Base-by-base conservation (phyloP, 2,113 vertebrate genomes). In the Hippolais icterina region DNA sequence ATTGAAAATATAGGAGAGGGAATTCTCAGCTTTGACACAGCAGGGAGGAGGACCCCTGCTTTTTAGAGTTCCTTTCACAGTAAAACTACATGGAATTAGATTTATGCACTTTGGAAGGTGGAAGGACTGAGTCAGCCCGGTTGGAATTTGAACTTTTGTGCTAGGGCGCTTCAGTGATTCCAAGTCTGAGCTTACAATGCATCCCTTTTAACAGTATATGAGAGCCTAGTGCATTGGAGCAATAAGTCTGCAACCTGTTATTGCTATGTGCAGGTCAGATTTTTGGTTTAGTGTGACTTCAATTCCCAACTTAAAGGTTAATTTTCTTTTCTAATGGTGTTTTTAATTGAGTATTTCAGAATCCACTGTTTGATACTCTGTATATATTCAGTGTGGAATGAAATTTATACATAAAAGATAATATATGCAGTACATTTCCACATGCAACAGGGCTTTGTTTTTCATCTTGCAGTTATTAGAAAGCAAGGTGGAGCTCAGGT, bases 91-190 rank as follows among this genome's bases (percentile, higher is more conserved):
- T 81, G 83, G 94, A 94, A 91, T 81, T 89, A 75, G 91, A 96
- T 96, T 93, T 96, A 96, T 95, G 94, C 86, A 83, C 90, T 96
- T 96, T 95, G 92, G 94, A 95, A 94, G 83, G 79, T 8, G 6
- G 85, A 78, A 90, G 90, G 83, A 94, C 85, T 97, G 94, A 96
- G 85, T 97, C 93, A 97, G 79, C 72, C 71, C 5, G 10, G 56
- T 2, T 94, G 96, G 96, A 96, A 97, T 97, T 93, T 95, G 94
- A 96, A 96, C 95, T 96, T 96, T 95, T 87, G 94, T 96, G 93
- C 93, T 92, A 49, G 88, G 92, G 88, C 23, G 3, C 90, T 69
- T 31, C 22, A 11, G 53, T 85, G 71, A 54, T 33, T 96, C 90
- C 85, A 41, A 77, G 85, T 25, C 70, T 66, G 87, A 94, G 87